Evolutionary conservation across 2,888 invertebrate genomes (phyloP), one percentile per base, ranked within the genome.

Genomic region (Stenichneumon culpator): DNA sequence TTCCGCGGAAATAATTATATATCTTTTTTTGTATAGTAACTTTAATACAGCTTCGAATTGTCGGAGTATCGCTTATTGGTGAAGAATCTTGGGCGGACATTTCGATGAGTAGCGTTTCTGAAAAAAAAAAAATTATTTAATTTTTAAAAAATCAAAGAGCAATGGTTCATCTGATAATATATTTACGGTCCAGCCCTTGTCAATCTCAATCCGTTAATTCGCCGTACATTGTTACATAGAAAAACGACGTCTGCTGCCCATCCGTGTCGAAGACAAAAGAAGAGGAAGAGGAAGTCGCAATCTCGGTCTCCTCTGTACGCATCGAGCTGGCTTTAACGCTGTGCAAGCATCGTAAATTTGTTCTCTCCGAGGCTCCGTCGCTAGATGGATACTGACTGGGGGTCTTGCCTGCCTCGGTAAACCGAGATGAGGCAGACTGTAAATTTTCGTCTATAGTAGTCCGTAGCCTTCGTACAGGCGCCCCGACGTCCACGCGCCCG

Each of bases 221-320:
- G 60, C 0, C 60, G 60, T 74, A 44, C 39, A 57, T n/a, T 57
- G 44, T 60, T 60, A n/a, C 19, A 60, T 11, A 11, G 44, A 60
- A 11, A 32, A 65, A 65, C 19, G n/a, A 16, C n/a, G 50, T 50
- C 32, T 19, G 47, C 11, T 1, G 19, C 16, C 28, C 25, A 36
- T 75, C 65, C 75, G 47, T 36, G 75, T 79, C 75, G 39, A 70
- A 77, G 75, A 83, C 54, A 77, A 84, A 80, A 67, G 77, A 84
- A 80, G 60, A 77, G 68, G 67, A 83, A 83, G 70, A 72, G 80
- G 77, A 84, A 77, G 77, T 75, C 57, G 54, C 14, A 79, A 83
- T 75, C 32, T 63, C 36, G 69, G 69, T 74, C 79, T 75, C 9
- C 16, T 9, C 3, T 39, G 19, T 32, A 16, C 4, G 47, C 60